Base-by-base conservation (phyloP, 2,888 invertebrate genomes). In the Hydropsyche betteni region DNA sequence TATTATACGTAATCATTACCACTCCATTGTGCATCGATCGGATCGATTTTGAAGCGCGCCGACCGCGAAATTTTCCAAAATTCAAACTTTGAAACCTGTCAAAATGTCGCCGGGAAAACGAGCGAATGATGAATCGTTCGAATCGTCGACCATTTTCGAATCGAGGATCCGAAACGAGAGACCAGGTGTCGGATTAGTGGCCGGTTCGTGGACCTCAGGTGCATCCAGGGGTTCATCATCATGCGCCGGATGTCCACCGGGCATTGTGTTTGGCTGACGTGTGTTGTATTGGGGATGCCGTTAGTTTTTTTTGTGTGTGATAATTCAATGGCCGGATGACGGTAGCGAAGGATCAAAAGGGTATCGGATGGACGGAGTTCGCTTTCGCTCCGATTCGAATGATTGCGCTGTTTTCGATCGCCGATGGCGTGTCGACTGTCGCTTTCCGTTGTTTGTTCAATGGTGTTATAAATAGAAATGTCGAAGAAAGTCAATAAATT, bases 311-410 rank as follows among this genome's bases (percentile, higher is more conserved):
- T 16, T 16, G 50, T 68, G 69, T 24, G 50, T 69, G 8, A 64
- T 14, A 64, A 75, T 53, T 75, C 71, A 75, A 75, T 75, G 75
- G 75, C 75, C 75, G 75, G 75, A 75, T 75, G 75, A 72, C 44
- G 69, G 74, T 44, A 50, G 44, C 74, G 44, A 16, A 69, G 52
- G 55, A 74, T 74, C 16, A 24, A 58, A 58, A 58, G 58, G 58
- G 24, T 58, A 12, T 53, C 44, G 10, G 10, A 44, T 44, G 44
- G 6, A 44, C 4, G 44, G 44, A 44, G 10, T 44, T 44, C 44
- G 44, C 6, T 44, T 44, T 44, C 44, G 44, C 10, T 44, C 44
- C 6, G 44, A 24, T 24, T 24, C 24, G 61, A 10, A 61, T 61
- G n/a, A 61, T n/a, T 61, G 24, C 24, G 24, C 24, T 2, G 24